Percentiles rank a stretch among this genome's conserved stretches.
Conservation (phyloP, 2,113 vertebrate species). For the Ammospiza nelsoni region DNA sequence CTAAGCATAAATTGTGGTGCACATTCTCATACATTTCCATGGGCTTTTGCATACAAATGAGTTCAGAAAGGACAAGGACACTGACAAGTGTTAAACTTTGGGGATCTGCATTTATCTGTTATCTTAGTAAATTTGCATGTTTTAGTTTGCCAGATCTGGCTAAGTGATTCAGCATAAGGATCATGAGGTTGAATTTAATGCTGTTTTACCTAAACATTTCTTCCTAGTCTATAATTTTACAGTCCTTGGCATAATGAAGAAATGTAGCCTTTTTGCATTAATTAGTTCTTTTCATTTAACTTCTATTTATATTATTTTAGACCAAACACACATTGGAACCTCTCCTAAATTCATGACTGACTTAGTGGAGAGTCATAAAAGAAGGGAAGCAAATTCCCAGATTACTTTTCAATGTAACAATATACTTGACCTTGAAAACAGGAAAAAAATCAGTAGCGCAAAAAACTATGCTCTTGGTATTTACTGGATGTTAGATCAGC, state of each 20-base stretch:
- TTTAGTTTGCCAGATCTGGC: not conserved
- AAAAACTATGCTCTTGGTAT: not conserved
- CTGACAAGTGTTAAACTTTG: not conserved
- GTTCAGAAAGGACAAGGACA: not conserved
- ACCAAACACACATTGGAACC: not conserved
- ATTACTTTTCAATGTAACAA: not conserved
- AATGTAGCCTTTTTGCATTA: not conserved
- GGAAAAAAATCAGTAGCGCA: fast-evolving
- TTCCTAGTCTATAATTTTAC: not conserved
- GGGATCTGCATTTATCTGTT: not conserved
- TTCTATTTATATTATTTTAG: not conserved
- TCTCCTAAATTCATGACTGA: not conserved
- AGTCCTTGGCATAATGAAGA: not conserved
- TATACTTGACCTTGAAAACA: not conserved
- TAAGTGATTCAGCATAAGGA: not conserved
- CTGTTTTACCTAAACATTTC: not conserved
- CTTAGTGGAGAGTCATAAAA: not conserved
- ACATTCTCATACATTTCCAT: not conserved
- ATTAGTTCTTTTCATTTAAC: not conserved
- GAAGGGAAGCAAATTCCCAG: not conserved
- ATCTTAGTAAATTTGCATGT: not conserved
- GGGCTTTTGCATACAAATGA: not conserved
- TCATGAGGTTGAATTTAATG: not conserved
- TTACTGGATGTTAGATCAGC: not conserved
- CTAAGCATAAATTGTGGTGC: not conserved